A percentile compares a stretch with the other conserved stretches of the same genome.
Conservation (phyloP, 2,797 vertebrate genomes). For the Falco rusticolus region DNA sequence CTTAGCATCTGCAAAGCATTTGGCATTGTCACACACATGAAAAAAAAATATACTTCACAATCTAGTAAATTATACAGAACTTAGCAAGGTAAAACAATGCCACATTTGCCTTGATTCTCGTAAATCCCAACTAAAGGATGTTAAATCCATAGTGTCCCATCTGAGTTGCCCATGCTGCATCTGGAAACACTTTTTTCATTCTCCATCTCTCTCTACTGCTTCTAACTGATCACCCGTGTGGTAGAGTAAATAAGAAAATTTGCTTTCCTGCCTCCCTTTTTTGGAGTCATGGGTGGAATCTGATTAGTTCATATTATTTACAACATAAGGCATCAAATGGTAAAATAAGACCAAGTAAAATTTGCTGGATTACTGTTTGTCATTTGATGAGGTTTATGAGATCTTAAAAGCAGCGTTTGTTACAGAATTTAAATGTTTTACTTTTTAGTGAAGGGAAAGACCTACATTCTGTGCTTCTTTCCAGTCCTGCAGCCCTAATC, state of each 20-base stretch:
- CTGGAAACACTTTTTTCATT: not conserved
- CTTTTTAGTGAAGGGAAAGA: not conserved
- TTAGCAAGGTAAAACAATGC: not conserved
- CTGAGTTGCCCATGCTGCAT: not conserved
- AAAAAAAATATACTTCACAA: not conserved
- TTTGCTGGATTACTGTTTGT: not conserved
- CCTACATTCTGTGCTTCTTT: not conserved
- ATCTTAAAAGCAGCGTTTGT: not conserved
- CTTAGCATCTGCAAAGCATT: constrained; percentile 41
- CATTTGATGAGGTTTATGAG: not conserved
- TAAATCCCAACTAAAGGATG: not conserved
- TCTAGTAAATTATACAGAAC: constrained; percentile 21
- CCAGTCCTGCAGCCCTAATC: not conserved
- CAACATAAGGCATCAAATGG: not conserved
- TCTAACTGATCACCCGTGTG: not conserved
- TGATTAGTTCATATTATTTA: not conserved
- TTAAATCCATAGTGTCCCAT: not conserved
- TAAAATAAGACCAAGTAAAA: not conserved
- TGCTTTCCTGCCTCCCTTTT: not conserved
- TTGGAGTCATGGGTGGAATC: not conserved
- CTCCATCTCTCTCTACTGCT: not conserved
- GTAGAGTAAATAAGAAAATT: not conserved
- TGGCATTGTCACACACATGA: not conserved
- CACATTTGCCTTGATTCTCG: constrained; percentile 34
- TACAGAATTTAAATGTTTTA: not conserved